A percentile compares a stretch with the other conserved stretches of the same genome.
These are phyloP conservation scores for Halcyon chelicuti DNA, from an alignment of 2,797 vertebrate species.

Conservation along the genomic window DNA sequence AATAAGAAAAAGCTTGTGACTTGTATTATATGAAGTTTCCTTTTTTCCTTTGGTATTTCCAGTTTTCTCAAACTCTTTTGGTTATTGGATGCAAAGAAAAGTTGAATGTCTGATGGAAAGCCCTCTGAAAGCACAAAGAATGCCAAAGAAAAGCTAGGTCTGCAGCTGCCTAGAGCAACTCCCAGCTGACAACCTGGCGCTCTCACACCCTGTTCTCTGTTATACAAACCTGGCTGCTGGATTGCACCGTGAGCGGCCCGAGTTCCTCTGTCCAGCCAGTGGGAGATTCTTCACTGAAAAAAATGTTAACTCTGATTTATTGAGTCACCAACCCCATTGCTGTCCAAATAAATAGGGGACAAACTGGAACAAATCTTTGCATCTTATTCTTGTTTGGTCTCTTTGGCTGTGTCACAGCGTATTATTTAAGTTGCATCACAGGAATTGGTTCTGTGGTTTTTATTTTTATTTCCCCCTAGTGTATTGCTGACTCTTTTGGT, in stretches of 20 bases:
- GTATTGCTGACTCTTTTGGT: background rate
- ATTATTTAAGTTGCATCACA: background rate
- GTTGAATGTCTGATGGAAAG: background rate
- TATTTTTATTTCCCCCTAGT: background rate
- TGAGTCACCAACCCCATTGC: background rate
- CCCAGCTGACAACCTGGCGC: background rate
- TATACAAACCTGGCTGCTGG: background rate
- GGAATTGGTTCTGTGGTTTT: background rate
- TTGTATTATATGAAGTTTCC: background rate
- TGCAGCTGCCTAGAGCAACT: background rate
- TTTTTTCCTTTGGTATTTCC: background rate
- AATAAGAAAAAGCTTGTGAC: background rate
- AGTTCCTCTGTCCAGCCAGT: background rate
- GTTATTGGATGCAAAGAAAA: background rate
- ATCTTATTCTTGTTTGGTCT: background rate
- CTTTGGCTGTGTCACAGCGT: background rate
- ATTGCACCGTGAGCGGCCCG: background rate
- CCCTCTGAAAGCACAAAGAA: background rate
- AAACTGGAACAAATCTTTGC: background rate
- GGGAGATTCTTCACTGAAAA: background rate
- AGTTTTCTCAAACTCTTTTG: background rate
- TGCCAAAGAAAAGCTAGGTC: background rate
- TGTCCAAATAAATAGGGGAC: background rate
- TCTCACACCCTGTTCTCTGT: background rate
- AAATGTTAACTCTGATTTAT: conserved; percentile 3